A percentile compares a stretch with the other conserved stretches of the same genome.
Evolutionary conservation across 2,113 vertebrate genomes (phyloP).

Genomic region (Ondatra zibethicus): DNA sequence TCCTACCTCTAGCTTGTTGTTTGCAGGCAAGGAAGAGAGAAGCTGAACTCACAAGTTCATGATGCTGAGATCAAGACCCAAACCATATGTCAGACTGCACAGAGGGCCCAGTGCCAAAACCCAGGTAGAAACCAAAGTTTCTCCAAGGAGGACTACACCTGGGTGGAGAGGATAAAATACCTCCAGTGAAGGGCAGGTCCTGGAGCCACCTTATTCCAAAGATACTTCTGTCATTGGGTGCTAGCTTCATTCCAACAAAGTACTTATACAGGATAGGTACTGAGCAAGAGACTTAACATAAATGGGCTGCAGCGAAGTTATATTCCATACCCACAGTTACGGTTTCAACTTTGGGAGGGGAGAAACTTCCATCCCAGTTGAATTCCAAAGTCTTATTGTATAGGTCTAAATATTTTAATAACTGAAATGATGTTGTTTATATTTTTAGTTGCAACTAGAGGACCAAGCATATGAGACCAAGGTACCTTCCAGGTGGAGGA

Average conservation of each 20-base stretch:
- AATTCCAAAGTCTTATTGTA: constrained; percentile 6
- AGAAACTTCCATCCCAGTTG: not conserved
- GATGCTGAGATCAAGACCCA: constrained; percentile 67
- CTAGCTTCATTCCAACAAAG: not conserved
- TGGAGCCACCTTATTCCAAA: not conserved
- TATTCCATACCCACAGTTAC: not conserved
- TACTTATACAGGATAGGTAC: not conserved
- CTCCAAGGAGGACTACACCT: constrained; percentile 39
- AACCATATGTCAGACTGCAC: constrained; percentile 66
- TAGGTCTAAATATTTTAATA: not conserved
- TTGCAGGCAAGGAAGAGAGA: constrained; percentile 57
- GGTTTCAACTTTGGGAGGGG: not conserved
- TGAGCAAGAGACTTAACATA: not conserved
- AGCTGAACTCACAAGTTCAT: constrained; percentile 74
- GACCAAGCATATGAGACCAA: not conserved
- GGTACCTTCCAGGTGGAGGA: not conserved
- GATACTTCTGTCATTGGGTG: not conserved
- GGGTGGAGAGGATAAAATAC: not conserved
- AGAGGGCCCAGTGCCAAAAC: constrained; percentile 51
- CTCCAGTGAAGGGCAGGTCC: not conserved
- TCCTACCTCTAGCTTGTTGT: constrained; percentile 63
- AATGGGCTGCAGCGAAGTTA: not conserved
- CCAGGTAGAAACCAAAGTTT: constrained; percentile 38
- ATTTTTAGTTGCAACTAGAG: constrained; percentile 14
- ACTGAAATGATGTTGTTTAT: constrained; percentile 33